These are phyloP conservation scores for Neoniphon sammara DNA, from an alignment of 2,797 vertebrate species.

Conservation along the genomic window DNA sequence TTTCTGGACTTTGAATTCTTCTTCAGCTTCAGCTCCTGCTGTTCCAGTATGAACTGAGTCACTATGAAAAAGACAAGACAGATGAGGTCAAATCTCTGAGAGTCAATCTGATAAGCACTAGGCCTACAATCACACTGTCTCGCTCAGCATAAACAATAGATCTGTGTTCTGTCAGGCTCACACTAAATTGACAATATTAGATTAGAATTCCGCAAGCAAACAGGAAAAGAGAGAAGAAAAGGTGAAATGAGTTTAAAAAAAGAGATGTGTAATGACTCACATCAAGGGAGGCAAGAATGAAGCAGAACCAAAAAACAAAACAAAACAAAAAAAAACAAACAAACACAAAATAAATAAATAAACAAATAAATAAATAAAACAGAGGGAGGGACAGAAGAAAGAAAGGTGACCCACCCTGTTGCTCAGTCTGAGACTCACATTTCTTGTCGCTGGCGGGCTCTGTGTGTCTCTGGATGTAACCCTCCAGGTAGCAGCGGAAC, in stretches of 20 bases:
- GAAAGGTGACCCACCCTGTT: slow-evolving; percentile 81
- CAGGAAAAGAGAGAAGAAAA: not conserved
- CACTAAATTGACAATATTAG: not conserved
- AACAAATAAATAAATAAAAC: not conserved
- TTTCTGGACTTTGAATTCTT: slow-evolving; percentile 94
- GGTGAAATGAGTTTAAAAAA: not conserved
- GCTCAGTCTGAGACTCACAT: slow-evolving; percentile 87
- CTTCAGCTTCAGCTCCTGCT: slow-evolving; percentile 90
- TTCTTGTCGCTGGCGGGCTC: slow-evolving; percentile 87
- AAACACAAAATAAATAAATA: not conserved
- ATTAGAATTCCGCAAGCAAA: slow-evolving; percentile 9
- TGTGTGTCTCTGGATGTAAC: slow-evolving; percentile 93
- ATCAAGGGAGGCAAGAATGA: slow-evolving; percentile 15
- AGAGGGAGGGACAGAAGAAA: slow-evolving; percentile 66
- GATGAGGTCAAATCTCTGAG: slow-evolving; percentile 41
- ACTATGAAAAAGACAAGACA: slow-evolving; percentile 77
- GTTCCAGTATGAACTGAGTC: slow-evolving; percentile 88
- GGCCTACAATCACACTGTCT: not conserved
- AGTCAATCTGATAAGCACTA: slow-evolving; percentile 1
- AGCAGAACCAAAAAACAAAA: slow-evolving; percentile 48
- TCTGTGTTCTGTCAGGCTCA: not conserved
- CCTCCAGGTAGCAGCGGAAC: slow-evolving; percentile 93
- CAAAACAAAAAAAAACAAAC: no score
- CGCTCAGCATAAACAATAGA: not conserved
- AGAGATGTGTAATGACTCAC: slow-evolving; percentile 1